phyloP scores from a whole-genome alignment of 2,888 invertebrate species.

The Drosophila ustulata region DNA sequence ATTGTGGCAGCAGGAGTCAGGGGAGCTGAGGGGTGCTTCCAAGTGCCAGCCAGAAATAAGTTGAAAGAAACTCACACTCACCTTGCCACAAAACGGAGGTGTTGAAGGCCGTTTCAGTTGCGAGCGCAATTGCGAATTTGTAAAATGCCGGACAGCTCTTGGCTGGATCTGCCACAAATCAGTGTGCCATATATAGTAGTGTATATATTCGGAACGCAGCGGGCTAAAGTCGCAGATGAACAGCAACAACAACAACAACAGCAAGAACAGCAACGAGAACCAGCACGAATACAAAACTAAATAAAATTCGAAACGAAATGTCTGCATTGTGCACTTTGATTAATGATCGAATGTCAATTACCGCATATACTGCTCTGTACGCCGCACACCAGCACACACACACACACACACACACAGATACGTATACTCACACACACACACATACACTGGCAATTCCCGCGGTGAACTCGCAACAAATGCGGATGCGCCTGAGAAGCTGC shows the following conservation, averaged over 20 bases:
- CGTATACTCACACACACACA: constrained; percentile 20
- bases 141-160: constrained; percentile 31
- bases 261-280: constrained; percentile 17
- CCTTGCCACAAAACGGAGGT: constrained; percentile 45
- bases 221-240: constrained; percentile 26
- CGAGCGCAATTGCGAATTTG: constrained; percentile 43
- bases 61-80: constrained; percentile 21
- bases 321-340: constrained; percentile 85
- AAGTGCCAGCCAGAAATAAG: constrained; percentile 18
- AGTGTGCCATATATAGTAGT: constrained; percentile 13
- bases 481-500: constrained; percentile 33
- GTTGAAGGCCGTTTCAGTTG: constrained; percentile 71
- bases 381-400: constrained; percentile 27
- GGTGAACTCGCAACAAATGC: constrained; percentile 34
- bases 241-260: constrained; percentile 7
- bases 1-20: constrained; percentile 3
- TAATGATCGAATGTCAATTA: constrained; percentile 85
- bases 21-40: background rate
- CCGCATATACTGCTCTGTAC: constrained; percentile 70
- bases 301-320: constrained; percentile 82
- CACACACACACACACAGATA: constrained; percentile 22
- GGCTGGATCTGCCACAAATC: constrained; percentile 18
- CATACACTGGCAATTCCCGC: constrained; percentile 34
- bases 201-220: constrained; percentile 6
- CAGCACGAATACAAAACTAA: constrained; percentile 67